These are phyloP conservation scores for Symphodus melops DNA, from an alignment of 2,113 vertebrate genomes.

Conservation along the genomic window DNA sequence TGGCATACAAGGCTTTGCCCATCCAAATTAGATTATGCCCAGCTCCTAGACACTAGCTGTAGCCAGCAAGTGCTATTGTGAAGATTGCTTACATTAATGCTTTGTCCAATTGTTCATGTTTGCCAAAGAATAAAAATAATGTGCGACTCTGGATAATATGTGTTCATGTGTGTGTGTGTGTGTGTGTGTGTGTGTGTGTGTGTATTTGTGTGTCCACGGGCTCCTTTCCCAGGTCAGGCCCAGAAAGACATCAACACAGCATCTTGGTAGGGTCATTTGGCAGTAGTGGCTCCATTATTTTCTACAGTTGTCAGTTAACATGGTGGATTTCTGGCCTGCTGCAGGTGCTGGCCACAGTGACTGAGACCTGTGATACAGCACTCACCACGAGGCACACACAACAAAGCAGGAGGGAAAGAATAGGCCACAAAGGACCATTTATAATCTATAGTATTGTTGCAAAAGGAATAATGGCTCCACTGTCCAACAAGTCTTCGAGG, in stretches of 20 bases:
- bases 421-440: slow-evolving; percentile 71
- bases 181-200: too few relatives aligned
- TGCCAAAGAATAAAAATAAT: slow-evolving; percentile 81
- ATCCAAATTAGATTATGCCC: slow-evolving; percentile 87
- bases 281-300: slow-evolving; percentile 66
- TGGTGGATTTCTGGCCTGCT: slow-evolving; percentile 65
- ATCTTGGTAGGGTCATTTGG: slow-evolving; percentile 69
- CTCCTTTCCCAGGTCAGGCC: too few relatives aligned
- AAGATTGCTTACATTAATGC: slow-evolving; percentile 84
- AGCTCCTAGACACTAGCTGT: slow-evolving; percentile 80
- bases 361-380: slow-evolving; percentile 58
- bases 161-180: slow-evolving; percentile 29
- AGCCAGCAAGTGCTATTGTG: slow-evolving; percentile 85
- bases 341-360: slow-evolving; percentile 55
- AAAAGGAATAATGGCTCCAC: slow-evolving; percentile 57
- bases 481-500: slow-evolving; percentile 61
- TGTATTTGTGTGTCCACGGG: too few relatives aligned
- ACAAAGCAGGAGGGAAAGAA: slow-evolving; percentile 67
- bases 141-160: slow-evolving; percentile 57
- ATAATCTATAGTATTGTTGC: slow-evolving; percentile 67
- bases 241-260: slow-evolving; percentile 66
- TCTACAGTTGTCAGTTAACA: slow-evolving; percentile 60
- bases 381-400: slow-evolving; percentile 64
- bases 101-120: slow-evolving; percentile 81
- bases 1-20: slow-evolving; percentile 85